A percentile compares a stretch with the other conserved stretches of the same genome.
phyloP scores from a whole-genome alignment of 2,888 invertebrate genomes.

The Eupithecia vulgata region DNA sequence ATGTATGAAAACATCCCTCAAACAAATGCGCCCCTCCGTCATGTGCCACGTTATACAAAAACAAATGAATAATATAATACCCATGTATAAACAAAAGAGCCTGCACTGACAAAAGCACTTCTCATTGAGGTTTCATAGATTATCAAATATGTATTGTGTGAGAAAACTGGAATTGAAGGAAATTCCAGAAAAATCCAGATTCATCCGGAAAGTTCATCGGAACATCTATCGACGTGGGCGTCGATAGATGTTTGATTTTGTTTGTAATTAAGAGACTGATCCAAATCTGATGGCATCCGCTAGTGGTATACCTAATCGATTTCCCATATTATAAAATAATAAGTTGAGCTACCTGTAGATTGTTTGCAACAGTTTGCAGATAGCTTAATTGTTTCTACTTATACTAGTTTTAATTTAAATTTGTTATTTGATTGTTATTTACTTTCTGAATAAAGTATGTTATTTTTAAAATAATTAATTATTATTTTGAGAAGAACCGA shows the following conservation, averaged over 20 bases:
- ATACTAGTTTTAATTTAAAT: too few species aligned
- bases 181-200: not conserved
- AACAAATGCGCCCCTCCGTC: conserved; percentile 48
- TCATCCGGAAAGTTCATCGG: not conserved
- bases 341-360: too few species aligned
- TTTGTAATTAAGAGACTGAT: not conserved
- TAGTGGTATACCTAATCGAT: not conserved
- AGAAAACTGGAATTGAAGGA: not conserved
- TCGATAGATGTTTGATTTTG: too few species aligned
- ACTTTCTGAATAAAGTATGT: too few species aligned
- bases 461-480: too few species aligned
- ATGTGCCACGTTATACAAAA: conserved; percentile 28
- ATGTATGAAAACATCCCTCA: conserved; percentile 52
- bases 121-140: conserved; percentile 11
- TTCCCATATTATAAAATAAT: too few species aligned
- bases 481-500: too few species aligned
- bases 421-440: too few species aligned
- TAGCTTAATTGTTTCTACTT: too few species aligned
- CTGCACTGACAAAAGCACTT: not conserved
- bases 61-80: conserved; percentile 2
- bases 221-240: too few species aligned
- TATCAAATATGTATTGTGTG: not conserved
- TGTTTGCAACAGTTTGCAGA: too few species aligned
- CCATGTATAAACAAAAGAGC: conserved; percentile 15
- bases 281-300: not conserved